Conservation (phyloP, 2,888 invertebrate species). For the Carpatolechia fugitivella region DNA sequence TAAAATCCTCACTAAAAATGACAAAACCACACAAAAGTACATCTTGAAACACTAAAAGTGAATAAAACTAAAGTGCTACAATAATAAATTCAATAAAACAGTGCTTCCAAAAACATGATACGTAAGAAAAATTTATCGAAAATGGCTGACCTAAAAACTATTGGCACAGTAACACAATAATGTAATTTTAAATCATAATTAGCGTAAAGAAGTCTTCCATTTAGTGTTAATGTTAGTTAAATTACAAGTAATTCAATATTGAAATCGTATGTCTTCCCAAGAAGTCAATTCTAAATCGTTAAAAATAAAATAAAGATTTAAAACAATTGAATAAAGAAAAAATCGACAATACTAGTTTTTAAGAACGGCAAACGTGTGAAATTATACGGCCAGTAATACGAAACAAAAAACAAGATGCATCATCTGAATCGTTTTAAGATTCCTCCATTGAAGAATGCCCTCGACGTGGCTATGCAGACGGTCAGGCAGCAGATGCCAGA, state of each 20-base stretch:
- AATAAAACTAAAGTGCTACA: constrained; percentile 26
- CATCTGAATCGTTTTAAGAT: constrained; percentile 81
- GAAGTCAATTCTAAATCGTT: constrained; percentile 34
- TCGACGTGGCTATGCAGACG: constrained; percentile 91
- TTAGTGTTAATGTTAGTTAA: constrained; percentile 32
- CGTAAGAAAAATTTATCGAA: constrained; percentile 31
- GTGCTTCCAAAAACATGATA: constrained; percentile 26
- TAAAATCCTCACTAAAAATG: constrained; percentile 53
- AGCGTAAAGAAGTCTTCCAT: constrained; percentile 75
- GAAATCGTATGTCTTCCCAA: constrained; percentile 39
- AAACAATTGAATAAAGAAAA: constrained; percentile 3
- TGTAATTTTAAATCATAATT: constrained; percentile 43
- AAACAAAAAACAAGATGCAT: constrained; percentile 44
- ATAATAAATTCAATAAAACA: constrained; percentile 18
- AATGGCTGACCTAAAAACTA: constrained; percentile 53
- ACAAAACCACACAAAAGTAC: constrained; percentile 39
- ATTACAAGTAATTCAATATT: constrained; percentile 18
- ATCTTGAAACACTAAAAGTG: constrained; percentile 29
- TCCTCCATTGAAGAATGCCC: constrained; percentile 86
- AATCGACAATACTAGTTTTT: constrained; percentile 16
- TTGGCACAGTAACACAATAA: constrained; percentile 38
- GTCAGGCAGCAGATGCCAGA: constrained; percentile 88
- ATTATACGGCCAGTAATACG: constrained; percentile 9
- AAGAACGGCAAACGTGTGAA: not conserved
- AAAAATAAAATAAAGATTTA: no score